phyloP scores from a whole-genome alignment of 2,113 vertebrate species.

The Tinamus guttatus region DNA sequence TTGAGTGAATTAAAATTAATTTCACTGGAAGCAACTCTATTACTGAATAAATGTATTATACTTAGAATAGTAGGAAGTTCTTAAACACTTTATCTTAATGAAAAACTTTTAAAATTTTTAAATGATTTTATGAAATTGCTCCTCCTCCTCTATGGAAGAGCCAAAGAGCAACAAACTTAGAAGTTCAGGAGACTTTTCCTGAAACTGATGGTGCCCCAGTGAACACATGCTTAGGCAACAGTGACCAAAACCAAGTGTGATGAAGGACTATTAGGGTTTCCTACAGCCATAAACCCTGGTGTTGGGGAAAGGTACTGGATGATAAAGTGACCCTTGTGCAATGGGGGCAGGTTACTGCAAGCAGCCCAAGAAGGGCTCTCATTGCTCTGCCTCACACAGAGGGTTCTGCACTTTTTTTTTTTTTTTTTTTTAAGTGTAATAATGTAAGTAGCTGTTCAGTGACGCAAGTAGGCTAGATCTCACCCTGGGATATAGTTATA shows the following conservation, averaged over 20 bases:
- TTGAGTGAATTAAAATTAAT: neutral
- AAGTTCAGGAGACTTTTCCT: neutral
- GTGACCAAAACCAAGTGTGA: neutral
- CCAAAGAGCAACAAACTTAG: neutral
- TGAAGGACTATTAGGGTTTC: neutral
- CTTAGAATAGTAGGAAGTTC: too few species aligned
- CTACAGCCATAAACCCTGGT: neutral
- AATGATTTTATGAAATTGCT: neutral
- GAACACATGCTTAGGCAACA: neutral
- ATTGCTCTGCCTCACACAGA: accelerated
- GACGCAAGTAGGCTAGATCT: accelerated
- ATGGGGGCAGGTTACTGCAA: neutral
- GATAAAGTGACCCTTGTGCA: neutral
- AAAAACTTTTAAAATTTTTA: accelerated
- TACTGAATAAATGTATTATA: neutral
- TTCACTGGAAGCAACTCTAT: accelerated
- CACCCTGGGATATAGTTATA: neutral
- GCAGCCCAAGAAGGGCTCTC: accelerated
- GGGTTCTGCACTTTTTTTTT: neutral
- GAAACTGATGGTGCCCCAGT: neutral
- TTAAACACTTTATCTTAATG: neutral
- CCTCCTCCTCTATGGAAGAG: accelerated
- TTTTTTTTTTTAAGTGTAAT: neutral
- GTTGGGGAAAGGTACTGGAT: neutral
- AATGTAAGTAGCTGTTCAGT: neutral